Conservation (phyloP, 2,113 vertebrate genomes). For the Sylvilagus bachmani region DNA sequence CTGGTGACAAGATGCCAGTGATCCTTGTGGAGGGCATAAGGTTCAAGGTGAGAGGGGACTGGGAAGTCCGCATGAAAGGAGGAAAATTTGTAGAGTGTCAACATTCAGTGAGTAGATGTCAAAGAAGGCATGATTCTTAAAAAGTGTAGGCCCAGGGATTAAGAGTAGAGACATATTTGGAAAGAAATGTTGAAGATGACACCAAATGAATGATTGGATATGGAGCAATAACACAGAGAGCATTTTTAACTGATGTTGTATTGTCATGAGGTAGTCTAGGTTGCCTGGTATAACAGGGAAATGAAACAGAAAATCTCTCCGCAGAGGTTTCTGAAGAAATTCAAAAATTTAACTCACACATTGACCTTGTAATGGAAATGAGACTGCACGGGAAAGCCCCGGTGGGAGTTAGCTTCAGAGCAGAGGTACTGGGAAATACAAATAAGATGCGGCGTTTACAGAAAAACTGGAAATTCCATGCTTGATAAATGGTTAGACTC, state of each 20-base stretch:
- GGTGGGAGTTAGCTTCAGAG: slow-evolving; percentile 46
- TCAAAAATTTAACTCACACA: background rate
- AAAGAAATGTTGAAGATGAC: background rate
- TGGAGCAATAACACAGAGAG: background rate
- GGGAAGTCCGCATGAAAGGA: background rate
- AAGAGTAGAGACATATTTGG: slow-evolving; percentile 21
- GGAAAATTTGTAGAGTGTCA: background rate
- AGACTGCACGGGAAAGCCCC: background rate
- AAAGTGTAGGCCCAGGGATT: background rate
- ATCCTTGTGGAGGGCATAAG: background rate
- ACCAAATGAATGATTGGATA: background rate
- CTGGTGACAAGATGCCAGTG: background rate
- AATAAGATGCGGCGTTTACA: background rate
- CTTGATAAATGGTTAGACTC: background rate
- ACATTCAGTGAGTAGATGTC: background rate
- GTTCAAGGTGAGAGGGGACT: background rate
- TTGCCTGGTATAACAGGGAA: slow-evolving; percentile 28
- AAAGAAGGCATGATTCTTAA: slow-evolving; percentile 45
- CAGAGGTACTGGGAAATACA: slow-evolving; percentile 7
- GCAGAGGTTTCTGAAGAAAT: slow-evolving; percentile 49
- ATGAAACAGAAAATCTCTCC: slow-evolving; percentile 48
- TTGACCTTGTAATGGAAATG: slow-evolving; percentile 40
- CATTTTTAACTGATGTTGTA: background rate
- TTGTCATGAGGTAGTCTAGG: background rate
- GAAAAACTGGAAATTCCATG: slow-evolving; percentile 36